Evolutionary conservation across 2,113 vertebrate species (phyloP).

Genomic region (Chrysochloris asiatica): DNA sequence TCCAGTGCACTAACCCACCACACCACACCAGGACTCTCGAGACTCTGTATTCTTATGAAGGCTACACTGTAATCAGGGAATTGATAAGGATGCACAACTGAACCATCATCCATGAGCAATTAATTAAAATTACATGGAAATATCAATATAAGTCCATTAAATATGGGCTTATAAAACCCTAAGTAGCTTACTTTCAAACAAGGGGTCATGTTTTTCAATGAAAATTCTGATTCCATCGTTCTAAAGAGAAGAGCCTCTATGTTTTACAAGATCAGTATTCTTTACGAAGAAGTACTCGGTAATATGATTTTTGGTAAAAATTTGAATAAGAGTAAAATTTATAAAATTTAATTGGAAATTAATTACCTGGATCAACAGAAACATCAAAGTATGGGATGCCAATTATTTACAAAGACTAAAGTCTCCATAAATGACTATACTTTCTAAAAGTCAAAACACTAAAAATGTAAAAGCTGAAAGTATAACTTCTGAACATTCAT

Average conservation of each 20-base stretch:
- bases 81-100: background rate
- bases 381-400: constrained; percentile 12
- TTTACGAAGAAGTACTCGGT: constrained; percentile 14
- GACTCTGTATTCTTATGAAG: background rate
- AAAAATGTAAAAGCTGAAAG: constrained; percentile 5
- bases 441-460: constrained; percentile 3
- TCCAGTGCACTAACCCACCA: too few relatives aligned
- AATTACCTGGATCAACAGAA: constrained; percentile 25
- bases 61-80: background rate
- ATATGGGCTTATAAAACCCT: constrained; percentile 9
- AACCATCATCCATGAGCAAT: background rate
- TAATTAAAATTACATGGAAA: background rate
- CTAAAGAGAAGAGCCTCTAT: background rate
- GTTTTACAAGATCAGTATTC: background rate
- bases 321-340: constrained; percentile 13
- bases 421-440: background rate
- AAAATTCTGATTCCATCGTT: constrained; percentile 33
- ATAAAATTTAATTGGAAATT: constrained; percentile 47
- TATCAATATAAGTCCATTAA: background rate
- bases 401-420: constrained; percentile 13
- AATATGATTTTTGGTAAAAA: background rate
- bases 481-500: background rate
- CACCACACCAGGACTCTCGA: too few relatives aligned
- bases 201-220: background rate
- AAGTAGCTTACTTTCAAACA: background rate